Conservation (phyloP, 1,140 invertebrate genomes). For the Hormaphis cornu region DNA sequence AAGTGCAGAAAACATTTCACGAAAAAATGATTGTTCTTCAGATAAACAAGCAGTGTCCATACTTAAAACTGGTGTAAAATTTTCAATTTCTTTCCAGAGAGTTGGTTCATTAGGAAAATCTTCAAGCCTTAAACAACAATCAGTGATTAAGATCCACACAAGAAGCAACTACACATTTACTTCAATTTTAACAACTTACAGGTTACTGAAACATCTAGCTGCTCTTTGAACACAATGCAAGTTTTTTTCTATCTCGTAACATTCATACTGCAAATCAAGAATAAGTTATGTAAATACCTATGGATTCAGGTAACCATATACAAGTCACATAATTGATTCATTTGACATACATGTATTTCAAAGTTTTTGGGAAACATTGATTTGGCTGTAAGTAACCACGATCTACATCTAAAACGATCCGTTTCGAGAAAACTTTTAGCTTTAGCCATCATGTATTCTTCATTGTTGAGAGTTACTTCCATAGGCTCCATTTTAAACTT, state of each 20-base stretch:
- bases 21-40: constrained; percentile 40
- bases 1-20: constrained; percentile 24
- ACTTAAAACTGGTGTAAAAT: constrained; percentile 54
- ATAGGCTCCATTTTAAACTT: background rate
- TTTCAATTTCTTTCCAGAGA: constrained; percentile 70
- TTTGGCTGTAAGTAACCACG: constrained; percentile 84
- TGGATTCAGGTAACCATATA: background rate
- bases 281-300: background rate
- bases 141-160: background rate
- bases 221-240: constrained; percentile 69
- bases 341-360: constrained; percentile 58
- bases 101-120: constrained; percentile 53
- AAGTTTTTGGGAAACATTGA: constrained; percentile 77
- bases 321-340: background rate
- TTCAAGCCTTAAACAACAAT: constrained; percentile 45
- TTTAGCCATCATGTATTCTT: constrained; percentile 67
- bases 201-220: constrained; percentile 66
- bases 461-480: constrained; percentile 43
- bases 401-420: constrained; percentile 70
- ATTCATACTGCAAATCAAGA: constrained; percentile 51
- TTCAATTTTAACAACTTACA: constrained; percentile 45
- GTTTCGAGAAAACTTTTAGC: constrained; percentile 59
- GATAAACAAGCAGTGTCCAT: constrained; percentile 52
- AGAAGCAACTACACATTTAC: background rate
- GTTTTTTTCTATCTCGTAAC: constrained; percentile 69